Conservation (phyloP, 1,140 invertebrate genomes). For the Zaprionus kolodkinae region DNA sequence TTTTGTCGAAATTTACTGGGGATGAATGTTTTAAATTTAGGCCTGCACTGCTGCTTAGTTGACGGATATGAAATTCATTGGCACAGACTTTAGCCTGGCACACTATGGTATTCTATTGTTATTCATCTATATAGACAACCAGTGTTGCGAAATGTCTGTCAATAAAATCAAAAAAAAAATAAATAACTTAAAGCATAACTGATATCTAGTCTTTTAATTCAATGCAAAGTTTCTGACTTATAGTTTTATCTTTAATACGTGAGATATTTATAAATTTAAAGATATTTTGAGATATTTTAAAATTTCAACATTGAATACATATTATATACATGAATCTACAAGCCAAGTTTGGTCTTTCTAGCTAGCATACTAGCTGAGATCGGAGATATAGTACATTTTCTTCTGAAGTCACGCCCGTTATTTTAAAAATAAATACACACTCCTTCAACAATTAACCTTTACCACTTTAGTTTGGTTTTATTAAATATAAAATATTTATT, state of each 20-base stretch:
- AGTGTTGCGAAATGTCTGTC: slow-evolving; percentile 2
- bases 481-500: slow-evolving; percentile 31
- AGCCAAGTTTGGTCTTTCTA: no score
- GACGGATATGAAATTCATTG: slow-evolving; percentile 12
- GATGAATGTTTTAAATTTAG: slow-evolving; percentile 45
- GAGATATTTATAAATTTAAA: no score
- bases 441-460: neutral
- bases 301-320: no score
- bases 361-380: no score
- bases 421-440: neutral
- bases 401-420: no score
- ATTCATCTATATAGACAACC: neutral
- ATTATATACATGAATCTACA: no score
- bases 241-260: no score
- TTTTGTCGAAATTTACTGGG: slow-evolving; percentile 40
- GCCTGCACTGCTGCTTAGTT: slow-evolving; percentile 38
- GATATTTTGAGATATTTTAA: no score
- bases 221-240: no score
- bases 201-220: no score
- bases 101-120: neutral
- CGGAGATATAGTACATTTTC: no score
- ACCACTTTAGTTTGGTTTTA: neutral
- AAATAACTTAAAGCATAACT: neutral
- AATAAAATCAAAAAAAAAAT: neutral
- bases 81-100: slow-evolving; percentile 5